Base-by-base conservation (phyloP, 2,113 vertebrate species). In the Eudyptes chrysolophus region DNA sequence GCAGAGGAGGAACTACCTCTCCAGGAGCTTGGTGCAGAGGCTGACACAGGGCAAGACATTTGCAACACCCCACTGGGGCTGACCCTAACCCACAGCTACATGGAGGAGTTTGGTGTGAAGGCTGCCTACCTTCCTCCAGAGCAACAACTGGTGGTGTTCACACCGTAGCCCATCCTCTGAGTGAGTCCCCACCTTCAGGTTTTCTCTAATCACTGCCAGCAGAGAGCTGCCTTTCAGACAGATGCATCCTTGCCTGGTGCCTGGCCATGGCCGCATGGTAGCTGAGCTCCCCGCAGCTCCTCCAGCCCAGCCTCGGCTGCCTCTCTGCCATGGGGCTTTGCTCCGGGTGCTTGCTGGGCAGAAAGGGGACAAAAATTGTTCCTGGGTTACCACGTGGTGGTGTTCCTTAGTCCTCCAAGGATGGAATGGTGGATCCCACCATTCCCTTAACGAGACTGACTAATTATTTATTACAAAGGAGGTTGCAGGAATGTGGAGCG, bases 341-440 rank as follows among this genome's bases (percentile, higher is more conserved):
- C 46, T 90, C 66, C 68, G 34, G 30, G 49, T 68, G 16, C 21
- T 55, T 4, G 0, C 68, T n/a, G 65, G 17, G 44, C 84, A 95
- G 55, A 34, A 16, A 40, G 14, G 1, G 1, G 78, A 20, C 66
- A 90, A 6, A 71, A 75, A 14, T 24, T 54, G 2, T 60, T 22
- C 61, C 78, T 74, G 46, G 11, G 36, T 9, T 42, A 17, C 34
- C 34, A 11, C 1, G 1, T 34, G 44, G 36, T 76, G 66, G 62
- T 5, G 8, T 93, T 80, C 61, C 84, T 84, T 65, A 64, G 61
- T 62, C 27, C 36, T 48, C 26, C n/a, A 49, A 36, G 38, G 83
- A n/a, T 25, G n/a, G 51, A 68, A 38, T 0, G 0, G 36, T 68
- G 17, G 40, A 57, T 90, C 42, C 36, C 0, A 0, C 30, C 0